These are phyloP conservation scores for Metopia argyrocephala DNA, from an alignment of 2,888 invertebrate species.

Conservation along the genomic window DNA sequence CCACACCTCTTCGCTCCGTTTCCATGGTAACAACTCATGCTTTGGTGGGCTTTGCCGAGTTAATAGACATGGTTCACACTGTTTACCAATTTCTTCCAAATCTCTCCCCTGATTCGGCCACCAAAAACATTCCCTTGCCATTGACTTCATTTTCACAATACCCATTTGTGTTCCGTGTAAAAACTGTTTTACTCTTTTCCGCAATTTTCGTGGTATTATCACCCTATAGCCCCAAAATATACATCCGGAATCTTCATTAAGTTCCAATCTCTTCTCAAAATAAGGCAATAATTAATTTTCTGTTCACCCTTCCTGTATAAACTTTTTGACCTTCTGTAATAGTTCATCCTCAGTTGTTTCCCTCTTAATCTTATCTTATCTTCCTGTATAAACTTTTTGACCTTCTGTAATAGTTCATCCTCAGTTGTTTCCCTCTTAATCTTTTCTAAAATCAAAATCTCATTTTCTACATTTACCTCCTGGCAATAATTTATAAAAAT, in stretches of 20 bases:
- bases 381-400: not conserved
- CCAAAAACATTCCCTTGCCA: slow-evolving; percentile 29
- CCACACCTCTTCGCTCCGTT: too few relatives aligned
- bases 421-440: not conserved
- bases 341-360: not conserved
- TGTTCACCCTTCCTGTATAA: not conserved
- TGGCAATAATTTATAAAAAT: slow-evolving; percentile 1
- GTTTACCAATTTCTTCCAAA: slow-evolving; percentile 43
- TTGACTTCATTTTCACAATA: slow-evolving; percentile 9
- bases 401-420: not conserved
- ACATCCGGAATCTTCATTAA: too few relatives aligned
- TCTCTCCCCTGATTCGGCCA: too few relatives aligned
- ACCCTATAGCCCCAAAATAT: not conserved
- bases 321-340: not conserved
- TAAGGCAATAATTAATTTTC: too few relatives aligned
- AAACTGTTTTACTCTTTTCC: too few relatives aligned
- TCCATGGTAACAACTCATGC: too few relatives aligned
- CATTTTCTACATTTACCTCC: not conserved
- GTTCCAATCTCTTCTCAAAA: not conserved
- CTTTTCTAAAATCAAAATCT: not conserved
- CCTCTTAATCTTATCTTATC: not conserved
- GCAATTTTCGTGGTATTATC: too few relatives aligned
- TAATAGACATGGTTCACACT: slow-evolving; percentile 50
- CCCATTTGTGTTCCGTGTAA: too few relatives aligned
- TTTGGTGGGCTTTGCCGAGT: too few relatives aligned